A percentile compares a stretch with the other conserved stretches of the same genome.
These are phyloP conservation scores for Macroteleia sp. DNA, from an alignment of 2,888 invertebrate genomes.

Conservation along the genomic window DNA sequence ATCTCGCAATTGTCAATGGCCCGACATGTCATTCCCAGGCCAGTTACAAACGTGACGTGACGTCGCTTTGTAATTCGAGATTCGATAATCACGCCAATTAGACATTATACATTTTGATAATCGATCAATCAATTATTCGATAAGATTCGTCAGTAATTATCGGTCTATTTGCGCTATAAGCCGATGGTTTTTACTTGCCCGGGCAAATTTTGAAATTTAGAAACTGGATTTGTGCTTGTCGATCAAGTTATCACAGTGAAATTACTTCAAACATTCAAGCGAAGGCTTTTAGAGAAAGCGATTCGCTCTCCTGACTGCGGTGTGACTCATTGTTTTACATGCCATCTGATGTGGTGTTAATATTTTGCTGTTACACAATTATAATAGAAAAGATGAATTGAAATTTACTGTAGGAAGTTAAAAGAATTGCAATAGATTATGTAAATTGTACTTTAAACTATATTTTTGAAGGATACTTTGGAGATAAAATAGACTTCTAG, in stretches of 20 bases:
- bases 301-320: neutral
- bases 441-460: too few relatives aligned
- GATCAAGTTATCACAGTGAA: neutral
- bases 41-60: constrained; percentile 52
- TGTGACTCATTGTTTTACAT: too few relatives aligned
- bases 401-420: too few relatives aligned
- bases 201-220: neutral
- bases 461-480: too few relatives aligned
- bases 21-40: constrained; percentile 42
- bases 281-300: constrained; percentile 28
- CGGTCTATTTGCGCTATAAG: neutral
- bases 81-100: constrained; percentile 49
- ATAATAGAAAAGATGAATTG: too few relatives aligned
- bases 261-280: too few relatives aligned
- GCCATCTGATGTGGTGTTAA: too few relatives aligned
- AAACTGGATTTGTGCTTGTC: neutral
- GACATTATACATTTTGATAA: constrained; percentile 40
- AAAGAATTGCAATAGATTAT: too few relatives aligned
- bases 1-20: constrained; percentile 32
- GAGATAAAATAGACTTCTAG: too few relatives aligned
- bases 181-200: constrained; percentile 1
- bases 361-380: too few relatives aligned
- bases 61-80: constrained; percentile 49
- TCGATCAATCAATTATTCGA: constrained; percentile 52
- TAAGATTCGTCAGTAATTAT: constrained; percentile 30